Evolutionary conservation across 2,797 vertebrate genomes (phyloP).

Genomic region (Alcedo quadribrachys): DNA sequence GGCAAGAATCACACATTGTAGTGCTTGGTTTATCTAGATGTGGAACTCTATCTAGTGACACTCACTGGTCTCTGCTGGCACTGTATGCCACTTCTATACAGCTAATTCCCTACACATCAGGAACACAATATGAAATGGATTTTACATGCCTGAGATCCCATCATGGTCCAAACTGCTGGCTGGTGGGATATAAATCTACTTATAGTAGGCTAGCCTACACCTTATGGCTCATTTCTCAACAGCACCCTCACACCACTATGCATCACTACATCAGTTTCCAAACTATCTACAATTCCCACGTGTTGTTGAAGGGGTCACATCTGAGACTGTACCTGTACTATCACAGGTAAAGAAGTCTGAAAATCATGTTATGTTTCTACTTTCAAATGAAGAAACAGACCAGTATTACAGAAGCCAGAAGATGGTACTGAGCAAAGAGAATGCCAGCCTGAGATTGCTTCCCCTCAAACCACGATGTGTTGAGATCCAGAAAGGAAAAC

Average conservation of each 20-base stretch:
- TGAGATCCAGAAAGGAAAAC: conserved; percentile 80
- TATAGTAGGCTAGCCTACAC: not conserved
- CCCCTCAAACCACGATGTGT: conserved; percentile 83
- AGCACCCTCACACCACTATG: not conserved
- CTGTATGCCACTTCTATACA: not conserved
- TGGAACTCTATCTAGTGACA: not conserved
- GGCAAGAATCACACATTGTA: too few relatives aligned
- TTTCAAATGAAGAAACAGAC: conserved; percentile 85
- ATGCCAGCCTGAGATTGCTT: conserved; percentile 81
- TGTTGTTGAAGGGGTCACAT: not conserved
- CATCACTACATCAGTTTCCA: not conserved
- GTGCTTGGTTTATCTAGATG: too few relatives aligned
- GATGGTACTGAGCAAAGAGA: conserved; percentile 72
- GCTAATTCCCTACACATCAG: not conserved
- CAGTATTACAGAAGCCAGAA: conserved; percentile 75
- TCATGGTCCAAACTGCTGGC: not conserved
- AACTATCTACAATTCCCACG: not conserved
- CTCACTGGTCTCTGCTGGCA: not conserved
- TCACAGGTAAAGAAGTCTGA: conserved; percentile 83
- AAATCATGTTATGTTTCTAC: conserved; percentile 81
- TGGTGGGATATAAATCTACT: fast-evolving
- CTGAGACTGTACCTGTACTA: conserved; percentile 13
- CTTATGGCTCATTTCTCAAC: not conserved
- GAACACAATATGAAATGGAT: not conserved
- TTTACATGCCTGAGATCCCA: not conserved